Evolutionary conservation across 2,797 vertebrate genomes (phyloP), one percentile per base, ranked within the genome.

Genomic region (Nyctibius grandis): DNA sequence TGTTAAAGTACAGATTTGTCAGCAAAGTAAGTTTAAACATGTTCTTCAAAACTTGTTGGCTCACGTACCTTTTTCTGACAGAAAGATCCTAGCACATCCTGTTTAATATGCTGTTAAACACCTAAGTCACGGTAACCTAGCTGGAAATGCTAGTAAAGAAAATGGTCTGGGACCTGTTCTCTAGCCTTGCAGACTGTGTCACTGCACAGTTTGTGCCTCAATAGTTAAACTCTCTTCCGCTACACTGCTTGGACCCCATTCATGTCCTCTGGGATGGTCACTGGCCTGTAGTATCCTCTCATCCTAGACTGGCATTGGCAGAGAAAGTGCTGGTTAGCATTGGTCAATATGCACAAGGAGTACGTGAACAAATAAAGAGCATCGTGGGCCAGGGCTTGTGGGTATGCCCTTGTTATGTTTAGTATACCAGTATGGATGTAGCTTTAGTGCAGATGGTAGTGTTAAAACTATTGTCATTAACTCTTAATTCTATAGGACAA

Each of bases 1-100:
- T 2, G 3, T 25, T 31, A 38, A 81, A 67, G 10, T 48, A 40
- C 18, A 81, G 8, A 5, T 75, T 86, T 60, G 9, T 57, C 59
- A 91, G 20, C 1, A 12, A 31, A 0, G 0, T 19, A 60, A 40
- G 5, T 64, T 86, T 61, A 61, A 76, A 59, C 3, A 5, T 4
- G 3, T 10, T n/a, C 23, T 57, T 72, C 61, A 78, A 53, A 93
- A 78, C 12, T 19, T 88, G 9, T 40, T 16, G 31, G 3, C 12
- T 61, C 7, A 42, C 23, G 14, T 9, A 48, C 3, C 3, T 45
- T 80, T 73, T 47, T 36, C 9, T 40, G 64, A 44, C 19, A 44
- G 60, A 59, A 77, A 48, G 29, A 63, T 63, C 20, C 15, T 48
- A 50, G 26, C 23, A 54, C 13, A 44, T 36, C 20, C 56, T 51